phyloP scores from a whole-genome alignment of 1,140 invertebrate genomes.

The Coptotermes formosanus region DNA sequence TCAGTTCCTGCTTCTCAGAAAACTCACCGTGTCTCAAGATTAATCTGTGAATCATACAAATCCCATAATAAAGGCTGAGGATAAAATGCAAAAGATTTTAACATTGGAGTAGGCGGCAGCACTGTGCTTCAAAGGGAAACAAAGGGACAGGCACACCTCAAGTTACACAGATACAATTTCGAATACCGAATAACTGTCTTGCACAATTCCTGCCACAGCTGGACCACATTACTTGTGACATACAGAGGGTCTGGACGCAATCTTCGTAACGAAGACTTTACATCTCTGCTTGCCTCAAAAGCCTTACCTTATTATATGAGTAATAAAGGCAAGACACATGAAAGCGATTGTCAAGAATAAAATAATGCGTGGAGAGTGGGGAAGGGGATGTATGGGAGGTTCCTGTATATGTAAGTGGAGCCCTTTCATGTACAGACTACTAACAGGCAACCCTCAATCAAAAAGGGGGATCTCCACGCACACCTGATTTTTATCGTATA shows the following conservation, averaged over 20 bases:
- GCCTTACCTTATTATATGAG: not conserved
- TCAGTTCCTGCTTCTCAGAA: too few relatives aligned
- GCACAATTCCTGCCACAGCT: too few relatives aligned
- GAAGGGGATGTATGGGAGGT: not conserved
- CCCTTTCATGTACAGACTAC: not conserved
- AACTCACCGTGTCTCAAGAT: too few relatives aligned
- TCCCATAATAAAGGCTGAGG: too few relatives aligned
- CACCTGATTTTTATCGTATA: not conserved
- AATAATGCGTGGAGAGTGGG: not conserved
- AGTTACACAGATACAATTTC: too few relatives aligned
- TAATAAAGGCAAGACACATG: not conserved
- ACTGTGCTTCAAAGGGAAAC: too few relatives aligned
- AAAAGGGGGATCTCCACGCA: not conserved
- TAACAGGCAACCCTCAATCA: not conserved
- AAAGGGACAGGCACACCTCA: too few relatives aligned
- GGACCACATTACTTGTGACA: too few relatives aligned
- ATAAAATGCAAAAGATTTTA: too few relatives aligned
- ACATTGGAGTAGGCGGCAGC: too few relatives aligned
- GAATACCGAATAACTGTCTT: too few relatives aligned
- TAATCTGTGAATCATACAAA: too few relatives aligned
- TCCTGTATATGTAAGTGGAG: not conserved
- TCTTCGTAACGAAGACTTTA: not conserved
- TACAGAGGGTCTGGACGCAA: not conserved
- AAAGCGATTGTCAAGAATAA: not conserved
- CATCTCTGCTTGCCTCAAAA: not conserved